A percentile compares a stretch with the other conserved stretches of the same genome.
Conservation (phyloP, 2,113 vertebrate genomes). For the Saguinus midas region DNA sequence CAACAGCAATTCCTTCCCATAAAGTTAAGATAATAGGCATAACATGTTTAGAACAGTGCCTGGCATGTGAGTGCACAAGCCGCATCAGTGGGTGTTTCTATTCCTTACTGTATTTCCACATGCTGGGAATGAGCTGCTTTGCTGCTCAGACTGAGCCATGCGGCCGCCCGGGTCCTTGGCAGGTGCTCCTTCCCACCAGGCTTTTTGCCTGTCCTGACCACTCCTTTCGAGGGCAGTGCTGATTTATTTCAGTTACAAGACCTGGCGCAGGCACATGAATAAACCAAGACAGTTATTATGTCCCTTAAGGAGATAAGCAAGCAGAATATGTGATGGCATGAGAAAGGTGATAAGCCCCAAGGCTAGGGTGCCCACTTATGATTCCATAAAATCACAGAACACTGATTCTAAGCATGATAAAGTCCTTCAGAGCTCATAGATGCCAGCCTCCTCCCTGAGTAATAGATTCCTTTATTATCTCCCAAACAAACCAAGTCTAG, state of each 20-base stretch:
- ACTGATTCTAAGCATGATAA: conserved; percentile 49
- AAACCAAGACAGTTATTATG: conserved; percentile 59
- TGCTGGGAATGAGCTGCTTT: background rate
- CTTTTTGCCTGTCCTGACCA: background rate
- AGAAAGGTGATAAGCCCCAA: conserved; percentile 38
- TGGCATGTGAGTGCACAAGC: background rate
- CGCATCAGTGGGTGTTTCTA: accelerated
- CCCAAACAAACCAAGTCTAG: background rate
- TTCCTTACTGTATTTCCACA: accelerated
- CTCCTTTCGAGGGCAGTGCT: conserved; percentile 9
- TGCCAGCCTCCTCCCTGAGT: background rate
- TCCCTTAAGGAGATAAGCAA: conserved; percentile 50
- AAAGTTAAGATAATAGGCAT: background rate
- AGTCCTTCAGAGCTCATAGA: background rate
- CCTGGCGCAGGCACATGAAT: conserved; percentile 29
- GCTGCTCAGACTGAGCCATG: background rate
- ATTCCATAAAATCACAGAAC: conserved; percentile 46
- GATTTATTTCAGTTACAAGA: conserved; percentile 67
- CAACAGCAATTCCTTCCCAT: background rate
- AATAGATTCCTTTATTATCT: conserved; percentile 10
- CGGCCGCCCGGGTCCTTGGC: background rate
- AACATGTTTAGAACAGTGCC: background rate
- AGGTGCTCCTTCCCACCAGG: background rate
- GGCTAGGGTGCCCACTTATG: conserved; percentile 2
- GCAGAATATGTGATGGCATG: background rate